Evolutionary conservation across 1,140 invertebrate genomes (phyloP).

Genomic region (Macrotrachela quadricornifera): DNA sequence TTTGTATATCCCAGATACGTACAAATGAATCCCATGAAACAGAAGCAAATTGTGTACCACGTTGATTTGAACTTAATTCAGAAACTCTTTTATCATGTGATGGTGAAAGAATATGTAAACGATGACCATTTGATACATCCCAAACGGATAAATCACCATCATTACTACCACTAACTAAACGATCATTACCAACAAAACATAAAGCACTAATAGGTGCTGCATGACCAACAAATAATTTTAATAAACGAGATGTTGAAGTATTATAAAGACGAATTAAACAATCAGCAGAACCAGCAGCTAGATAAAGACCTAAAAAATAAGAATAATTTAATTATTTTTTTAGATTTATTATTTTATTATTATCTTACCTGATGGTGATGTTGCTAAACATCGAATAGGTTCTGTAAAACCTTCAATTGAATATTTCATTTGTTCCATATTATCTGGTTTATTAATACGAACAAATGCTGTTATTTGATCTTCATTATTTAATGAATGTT

Average conservation of each 20-base stretch:
- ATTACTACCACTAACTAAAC: slow-evolving; percentile 21
- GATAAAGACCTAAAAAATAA: slow-evolving; percentile 1
- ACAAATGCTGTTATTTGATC: neutral
- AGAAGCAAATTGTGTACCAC: slow-evolving; percentile 20
- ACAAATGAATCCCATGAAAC: slow-evolving; percentile 25
- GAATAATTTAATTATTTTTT: too few species aligned
- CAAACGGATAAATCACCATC: slow-evolving; percentile 23
- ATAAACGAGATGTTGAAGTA: slow-evolving; percentile 19
- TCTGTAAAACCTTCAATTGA: slow-evolving; percentile 10
- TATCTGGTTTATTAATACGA: slow-evolving; percentile 18
- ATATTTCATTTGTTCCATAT: slow-evolving; percentile 6
- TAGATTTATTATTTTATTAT: too few species aligned
- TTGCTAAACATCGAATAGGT: slow-evolving; percentile 18
- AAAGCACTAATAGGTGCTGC: slow-evolving; percentile 20
- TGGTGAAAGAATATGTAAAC: slow-evolving; percentile 18
- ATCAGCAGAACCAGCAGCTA: slow-evolving; percentile 22
- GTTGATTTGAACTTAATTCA: slow-evolving; percentile 17
- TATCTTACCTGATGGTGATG: slow-evolving; percentile 14
- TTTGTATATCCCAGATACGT: slow-evolving; percentile 21
- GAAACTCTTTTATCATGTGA: slow-evolving; percentile 19
- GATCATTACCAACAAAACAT: slow-evolving; percentile 19
- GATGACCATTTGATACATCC: slow-evolving; percentile 18
- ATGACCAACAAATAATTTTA: slow-evolving; percentile 21
- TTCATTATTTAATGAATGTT: neutral
- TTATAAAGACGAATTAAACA: slow-evolving; percentile 20